Evolutionary conservation across 2,113 vertebrate genomes (phyloP).

Genomic region (Tupaia tana): DNA sequence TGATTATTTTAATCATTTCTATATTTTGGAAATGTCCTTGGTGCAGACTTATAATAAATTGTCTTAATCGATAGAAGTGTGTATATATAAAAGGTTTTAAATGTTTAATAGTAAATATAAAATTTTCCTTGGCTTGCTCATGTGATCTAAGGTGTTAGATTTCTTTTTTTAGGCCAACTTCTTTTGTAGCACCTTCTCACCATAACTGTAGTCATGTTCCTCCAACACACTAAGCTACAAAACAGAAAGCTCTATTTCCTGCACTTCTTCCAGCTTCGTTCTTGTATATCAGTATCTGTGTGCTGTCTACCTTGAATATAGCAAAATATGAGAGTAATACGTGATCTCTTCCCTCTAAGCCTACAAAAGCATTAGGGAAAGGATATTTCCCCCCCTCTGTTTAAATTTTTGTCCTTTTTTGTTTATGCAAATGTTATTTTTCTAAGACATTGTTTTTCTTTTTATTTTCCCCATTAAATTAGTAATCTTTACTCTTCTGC

Average conservation of each 20-base stretch:
- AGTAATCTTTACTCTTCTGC: background rate
- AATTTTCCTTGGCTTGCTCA: background rate
- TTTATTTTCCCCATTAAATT: background rate
- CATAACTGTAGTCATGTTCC: too few relatives aligned
- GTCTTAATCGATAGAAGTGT: background rate
- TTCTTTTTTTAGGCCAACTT: background rate
- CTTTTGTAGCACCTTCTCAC: background rate
- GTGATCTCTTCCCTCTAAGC: too few relatives aligned
- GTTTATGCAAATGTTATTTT: background rate
- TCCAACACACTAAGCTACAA: background rate
- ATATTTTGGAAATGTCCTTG: background rate
- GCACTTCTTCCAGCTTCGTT: background rate
- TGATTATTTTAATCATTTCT: background rate
- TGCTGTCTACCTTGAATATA: background rate
- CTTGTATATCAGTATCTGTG: background rate
- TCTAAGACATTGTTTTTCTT: background rate
- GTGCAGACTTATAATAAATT: background rate
- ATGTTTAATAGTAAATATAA: background rate
- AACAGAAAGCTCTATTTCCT: background rate
- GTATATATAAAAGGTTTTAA: too few relatives aligned
- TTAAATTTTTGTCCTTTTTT: background rate
- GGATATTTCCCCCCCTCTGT: background rate
- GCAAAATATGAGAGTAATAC: background rate
- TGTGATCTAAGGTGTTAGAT: background rate
- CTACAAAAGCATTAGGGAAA: background rate